Percentiles rank a stretch among this genome's conserved stretches.
These are phyloP conservation scores for Hirundichthys speculiger DNA, from an alignment of 2,113 vertebrate genomes.

Conservation along the genomic window DNA sequence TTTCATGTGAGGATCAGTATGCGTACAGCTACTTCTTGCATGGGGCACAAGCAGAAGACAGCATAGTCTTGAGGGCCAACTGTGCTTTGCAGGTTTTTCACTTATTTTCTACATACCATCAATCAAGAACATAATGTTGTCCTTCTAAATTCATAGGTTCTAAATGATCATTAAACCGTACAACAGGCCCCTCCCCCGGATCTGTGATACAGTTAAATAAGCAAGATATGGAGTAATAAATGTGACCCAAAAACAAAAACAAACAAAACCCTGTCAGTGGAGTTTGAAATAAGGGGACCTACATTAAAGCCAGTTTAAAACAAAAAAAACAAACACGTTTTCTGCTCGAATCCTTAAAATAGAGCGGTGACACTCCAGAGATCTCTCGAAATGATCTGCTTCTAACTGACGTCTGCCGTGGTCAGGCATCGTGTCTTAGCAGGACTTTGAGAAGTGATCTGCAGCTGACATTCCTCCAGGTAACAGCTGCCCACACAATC, in stretches of 20 bases:
- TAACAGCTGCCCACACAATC: conserved; percentile 41
- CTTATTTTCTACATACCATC: neutral
- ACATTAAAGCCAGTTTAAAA: conserved; percentile 29
- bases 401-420: conserved; percentile 14
- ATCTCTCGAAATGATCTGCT: conserved; percentile 12
- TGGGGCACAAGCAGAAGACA: conserved; percentile 7
- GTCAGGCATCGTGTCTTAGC: conserved; percentile 10
- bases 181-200: neutral
- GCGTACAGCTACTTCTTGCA: neutral
- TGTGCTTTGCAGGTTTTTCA: neutral
- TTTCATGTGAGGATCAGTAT: neutral
- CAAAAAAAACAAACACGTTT: conserved; percentile 1
- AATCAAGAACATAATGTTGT: conserved; percentile 9
- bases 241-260: conserved; percentile 2
- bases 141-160: too few species aligned
- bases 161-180: conserved; percentile 1
- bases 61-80: neutral
- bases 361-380: conserved; percentile 8
- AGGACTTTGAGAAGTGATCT: conserved; percentile 34
- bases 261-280: conserved; percentile 6
- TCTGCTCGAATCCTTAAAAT: conserved; percentile 4
- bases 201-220: conserved; percentile 6
- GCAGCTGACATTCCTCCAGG: conserved; percentile 26
- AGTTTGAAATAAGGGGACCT: conserved; percentile 13
- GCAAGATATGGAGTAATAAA: neutral